Base-by-base conservation (phyloP, 2,888 invertebrate species). In the Bruchidius siliquastri region DNA sequence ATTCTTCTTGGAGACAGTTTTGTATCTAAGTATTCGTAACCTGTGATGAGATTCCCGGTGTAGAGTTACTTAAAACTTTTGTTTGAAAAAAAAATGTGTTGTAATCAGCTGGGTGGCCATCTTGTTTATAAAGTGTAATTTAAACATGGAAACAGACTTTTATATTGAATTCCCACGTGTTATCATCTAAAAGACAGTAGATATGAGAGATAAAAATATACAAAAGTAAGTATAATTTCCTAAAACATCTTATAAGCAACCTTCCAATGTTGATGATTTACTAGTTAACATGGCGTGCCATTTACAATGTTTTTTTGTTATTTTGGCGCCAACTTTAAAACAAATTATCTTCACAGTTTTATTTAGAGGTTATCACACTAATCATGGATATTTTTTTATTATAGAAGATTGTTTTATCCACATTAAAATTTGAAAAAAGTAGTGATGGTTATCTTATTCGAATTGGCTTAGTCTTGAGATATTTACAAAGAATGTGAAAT, bases 61-160 rank as follows among this genome's bases (percentile, higher is more conserved):
- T 49, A 49, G 6, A 49, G 49, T 18, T 13, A 13, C 8, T 13
- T 49, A 49, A 13, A 49, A 13, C 49, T 13, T 49, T 49, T 49
- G 49, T 49, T 49, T 49, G 13, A 22, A 68, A 68, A 22, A 1
- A 68, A 77, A 77, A 79, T 79, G 79, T 80, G 81, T 81, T 79
- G 78, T 79, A 77, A 80, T 83, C 82, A 83, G 81, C 83, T 84
- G 85, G 49, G 85, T 80, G 82, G 86, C 86, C 86, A 86, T 86
- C 84, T 86, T 86, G 86, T 85, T 82, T 83, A 80, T 82, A 80
- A 80, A 78, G 78, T 78, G 81, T 77, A 84, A 83, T 81, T 83
- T 84, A 85, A 85, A 85, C 83, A 86, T 85, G 85, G 82, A 84
- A 84, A 83, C 81, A 77, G 83, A 84, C 80, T 81, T 82, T 79